Conservation (phyloP, 2,797 vertebrate genomes). For the Diglossa cyanea region DNA sequence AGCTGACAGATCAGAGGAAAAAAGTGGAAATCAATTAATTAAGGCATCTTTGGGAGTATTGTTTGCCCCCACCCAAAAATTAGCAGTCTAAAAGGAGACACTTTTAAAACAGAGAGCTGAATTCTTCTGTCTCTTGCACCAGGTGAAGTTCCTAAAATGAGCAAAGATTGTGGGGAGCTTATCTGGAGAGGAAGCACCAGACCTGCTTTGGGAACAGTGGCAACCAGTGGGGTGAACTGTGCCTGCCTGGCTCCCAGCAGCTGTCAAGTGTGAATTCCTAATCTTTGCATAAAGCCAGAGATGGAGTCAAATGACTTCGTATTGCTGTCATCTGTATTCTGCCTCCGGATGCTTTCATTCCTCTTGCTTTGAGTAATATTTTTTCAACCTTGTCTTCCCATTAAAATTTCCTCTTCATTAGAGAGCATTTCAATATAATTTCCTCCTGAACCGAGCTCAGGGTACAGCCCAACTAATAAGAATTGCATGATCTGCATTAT, state of each 20-base stretch:
- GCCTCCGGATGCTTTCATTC: slow-evolving; percentile 12
- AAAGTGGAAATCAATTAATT: neutral
- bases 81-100: neutral
- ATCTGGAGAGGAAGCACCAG: neutral
- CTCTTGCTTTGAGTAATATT: slow-evolving; percentile 50
- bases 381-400: slow-evolving; percentile 61
- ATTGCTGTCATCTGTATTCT: slow-evolving; percentile 47
- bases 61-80: neutral
- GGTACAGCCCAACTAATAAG: slow-evolving; percentile 55
- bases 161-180: neutral
- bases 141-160: neutral
- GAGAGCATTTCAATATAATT: slow-evolving; percentile 37
- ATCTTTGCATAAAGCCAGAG: neutral
- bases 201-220: neutral
- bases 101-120: neutral
- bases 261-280: neutral
- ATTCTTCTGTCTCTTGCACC: neutral
- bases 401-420: slow-evolving; percentile 63
- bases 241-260: neutral
- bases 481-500: slow-evolving; percentile 49
- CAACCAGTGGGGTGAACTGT: neutral
- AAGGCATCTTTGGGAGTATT: neutral
- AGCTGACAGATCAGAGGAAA: neutral
- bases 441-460: neutral
- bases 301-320: neutral